phyloP scores from a whole-genome alignment of 1,140 invertebrate genomes.

The Drosophila murphyi region DNA sequence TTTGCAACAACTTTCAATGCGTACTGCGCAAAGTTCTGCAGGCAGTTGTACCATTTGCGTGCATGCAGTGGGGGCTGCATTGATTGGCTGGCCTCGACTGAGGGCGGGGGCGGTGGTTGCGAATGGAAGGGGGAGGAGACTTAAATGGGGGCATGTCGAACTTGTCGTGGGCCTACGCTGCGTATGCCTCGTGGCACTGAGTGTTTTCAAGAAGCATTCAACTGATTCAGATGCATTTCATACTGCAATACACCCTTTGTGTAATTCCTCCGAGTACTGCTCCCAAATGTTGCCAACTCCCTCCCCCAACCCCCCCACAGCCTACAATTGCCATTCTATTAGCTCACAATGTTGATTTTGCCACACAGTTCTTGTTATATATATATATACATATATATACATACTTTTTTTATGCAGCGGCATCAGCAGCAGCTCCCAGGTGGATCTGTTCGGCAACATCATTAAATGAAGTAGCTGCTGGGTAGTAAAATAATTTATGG shows the following conservation, averaged over 20 bases:
- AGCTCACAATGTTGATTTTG: conserved; percentile 15
- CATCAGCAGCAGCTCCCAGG: conserved; percentile 1
- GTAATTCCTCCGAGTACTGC: neutral
- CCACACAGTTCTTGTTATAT: neutral
- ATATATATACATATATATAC: too few relatives aligned
- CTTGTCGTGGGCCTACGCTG: conserved; percentile 31
- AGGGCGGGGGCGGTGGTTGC: too few relatives aligned
- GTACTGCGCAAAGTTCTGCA: conserved; percentile 33
- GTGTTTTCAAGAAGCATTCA: conserved; percentile 5
- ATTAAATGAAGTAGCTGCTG: conserved; percentile 15
- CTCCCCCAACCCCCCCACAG: too few relatives aligned
- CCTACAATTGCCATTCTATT: conserved; percentile 5
- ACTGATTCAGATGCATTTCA: conserved; percentile 15
- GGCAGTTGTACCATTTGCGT: conserved; percentile 28
- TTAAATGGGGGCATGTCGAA: neutral
- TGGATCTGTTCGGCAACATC: conserved; percentile 11
- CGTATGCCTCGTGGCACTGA: neutral
- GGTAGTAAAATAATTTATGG: conserved; percentile 1
- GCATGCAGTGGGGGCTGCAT: neutral
- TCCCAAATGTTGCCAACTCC: neutral
- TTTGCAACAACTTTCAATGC: conserved; percentile 67
- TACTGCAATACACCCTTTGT: conserved; percentile 22
- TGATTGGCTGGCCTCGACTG: neutral
- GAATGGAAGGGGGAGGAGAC: too few relatives aligned
- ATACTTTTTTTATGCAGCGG: too few relatives aligned